phyloP scores from a whole-genome alignment of 2,797 vertebrate genomes.

The Naso thynnoides region DNA sequence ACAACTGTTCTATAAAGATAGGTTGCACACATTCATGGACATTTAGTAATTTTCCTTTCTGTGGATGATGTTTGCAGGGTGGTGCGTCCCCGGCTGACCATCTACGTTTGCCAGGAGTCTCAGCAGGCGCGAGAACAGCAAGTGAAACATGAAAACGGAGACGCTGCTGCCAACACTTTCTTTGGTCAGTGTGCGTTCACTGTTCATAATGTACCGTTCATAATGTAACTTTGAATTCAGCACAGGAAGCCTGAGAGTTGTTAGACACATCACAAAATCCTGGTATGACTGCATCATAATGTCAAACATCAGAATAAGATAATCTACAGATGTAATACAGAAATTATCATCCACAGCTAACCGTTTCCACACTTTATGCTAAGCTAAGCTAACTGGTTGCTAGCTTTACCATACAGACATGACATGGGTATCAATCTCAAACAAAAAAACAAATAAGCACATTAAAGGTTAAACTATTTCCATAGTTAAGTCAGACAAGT shows the following conservation, averaged over 20 bases:
- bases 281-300: too few relatives aligned
- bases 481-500: not conserved
- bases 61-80: constrained; percentile 79
- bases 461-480: too few relatives aligned
- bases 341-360: too few relatives aligned
- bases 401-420: not conserved
- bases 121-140: constrained; percentile 91
- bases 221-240: not conserved
- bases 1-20: not conserved
- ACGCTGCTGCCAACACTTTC: constrained; percentile 89
- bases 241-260: not conserved
- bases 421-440: not conserved
- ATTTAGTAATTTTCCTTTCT: constrained; percentile 10
- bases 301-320: not conserved
- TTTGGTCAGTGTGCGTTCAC: constrained; percentile 85
- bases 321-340: too few relatives aligned
- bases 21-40: not conserved
- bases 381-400: not conserved
- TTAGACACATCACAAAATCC: too few relatives aligned
- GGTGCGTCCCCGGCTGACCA: constrained; percentile 93
- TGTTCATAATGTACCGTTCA: not conserved
- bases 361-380: not conserved
- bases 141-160: constrained; percentile 92
- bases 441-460: too few relatives aligned
- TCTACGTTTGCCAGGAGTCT: constrained; percentile 98